Evolutionary conservation across 2,888 invertebrate genomes (phyloP).

Genomic region (Aphidoletes aphidimyza): DNA sequence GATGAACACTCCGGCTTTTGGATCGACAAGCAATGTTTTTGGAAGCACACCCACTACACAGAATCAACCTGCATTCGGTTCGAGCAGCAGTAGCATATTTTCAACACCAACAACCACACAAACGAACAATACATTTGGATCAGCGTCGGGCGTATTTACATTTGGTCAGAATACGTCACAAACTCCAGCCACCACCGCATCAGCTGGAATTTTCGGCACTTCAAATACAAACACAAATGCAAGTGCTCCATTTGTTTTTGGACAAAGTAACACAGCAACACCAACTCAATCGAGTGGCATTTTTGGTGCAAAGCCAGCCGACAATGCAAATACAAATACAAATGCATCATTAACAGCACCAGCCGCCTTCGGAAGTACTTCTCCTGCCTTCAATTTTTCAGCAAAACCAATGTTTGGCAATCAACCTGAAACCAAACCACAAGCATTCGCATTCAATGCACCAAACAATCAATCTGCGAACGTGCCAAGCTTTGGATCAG

Average conservation of each 20-base stretch:
- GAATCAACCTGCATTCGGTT: background rate
- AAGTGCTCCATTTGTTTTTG: conserved; percentile 37
- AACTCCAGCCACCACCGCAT: background rate
- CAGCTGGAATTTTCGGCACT: background rate
- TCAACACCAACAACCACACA: background rate
- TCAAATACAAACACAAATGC: background rate
- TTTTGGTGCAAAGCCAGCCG: background rate
- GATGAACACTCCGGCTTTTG: background rate
- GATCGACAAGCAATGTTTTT: background rate
- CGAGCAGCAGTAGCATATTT: background rate
- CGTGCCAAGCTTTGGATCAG: background rate
- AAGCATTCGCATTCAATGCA: background rate
- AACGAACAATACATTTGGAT: conserved; percentile 20
- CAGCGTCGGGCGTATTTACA: background rate
- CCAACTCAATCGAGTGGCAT: background rate
- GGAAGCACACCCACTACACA: background rate
- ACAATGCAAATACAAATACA: background rate
- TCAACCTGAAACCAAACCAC: background rate
- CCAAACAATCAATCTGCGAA: background rate
- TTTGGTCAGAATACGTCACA: background rate
- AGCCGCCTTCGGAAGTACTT: background rate
- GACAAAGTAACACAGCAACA: background rate
- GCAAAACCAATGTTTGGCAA: conserved; percentile 7
- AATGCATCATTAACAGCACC: background rate
- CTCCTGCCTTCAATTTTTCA: background rate